Base-by-base conservation (phyloP, 2,888 invertebrate species). In the Lycocerus yunnanus region DNA sequence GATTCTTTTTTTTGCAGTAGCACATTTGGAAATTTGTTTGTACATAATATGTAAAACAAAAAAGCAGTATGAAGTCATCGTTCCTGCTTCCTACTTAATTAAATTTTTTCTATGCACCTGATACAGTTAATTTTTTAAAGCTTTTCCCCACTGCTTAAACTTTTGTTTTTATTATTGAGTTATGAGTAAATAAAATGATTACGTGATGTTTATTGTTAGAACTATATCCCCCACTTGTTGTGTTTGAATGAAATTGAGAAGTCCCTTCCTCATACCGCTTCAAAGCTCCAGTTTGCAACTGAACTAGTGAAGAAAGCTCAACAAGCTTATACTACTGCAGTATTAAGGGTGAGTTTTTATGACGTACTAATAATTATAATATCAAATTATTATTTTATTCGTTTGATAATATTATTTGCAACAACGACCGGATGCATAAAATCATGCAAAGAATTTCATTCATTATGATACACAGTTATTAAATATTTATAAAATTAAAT, bases 151-250 rank as follows among this genome's bases (percentile, higher is more conserved):
- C 61, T 63, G 11, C 20, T 18, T 66, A 18, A 27, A 61, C 27
- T 65, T 63, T 63, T 65, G 10, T 18, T 11, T 58, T 24, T 15
- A 60, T 13, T 60, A 72, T 71, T 66, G 68, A 59, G 68, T 71
- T 66, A 68, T 58, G 68, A 74, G 27, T 61, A 59, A 61, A 71
- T 66, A 68, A 63, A 68, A 68, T 63, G 65, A 75, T 75, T 75
- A 75, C 75, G 75, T 66, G 75, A 75, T 75, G 71, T 71, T 75
- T 75, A 75, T 75, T 75, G 75, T 75, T 75, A 75, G 75, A 74
- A 69, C 68, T 27, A 71, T 58, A 67, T 71, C 75, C 74, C 43
- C 75, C 75, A 75, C 75, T 75, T 72, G 72, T 75, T 75, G 72
- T 68, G 75, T 71, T 72, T 72, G 69, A 72, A 71, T 72, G 72